phyloP scores from a whole-genome alignment of 2,888 invertebrate genomes.

The Halictus ligatus region DNA sequence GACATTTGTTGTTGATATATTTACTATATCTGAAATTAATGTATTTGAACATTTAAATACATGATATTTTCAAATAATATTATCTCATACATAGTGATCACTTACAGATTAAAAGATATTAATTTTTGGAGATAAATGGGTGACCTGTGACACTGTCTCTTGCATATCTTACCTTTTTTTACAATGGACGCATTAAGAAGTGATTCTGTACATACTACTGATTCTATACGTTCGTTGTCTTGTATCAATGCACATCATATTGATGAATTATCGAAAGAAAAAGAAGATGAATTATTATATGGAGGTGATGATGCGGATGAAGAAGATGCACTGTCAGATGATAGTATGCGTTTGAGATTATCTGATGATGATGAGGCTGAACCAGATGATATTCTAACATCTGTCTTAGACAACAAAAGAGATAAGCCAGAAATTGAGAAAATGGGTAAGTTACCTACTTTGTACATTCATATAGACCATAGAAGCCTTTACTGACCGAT shows the following conservation, averaged over 20 bases:
- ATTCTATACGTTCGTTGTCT: slow-evolving; percentile 70
- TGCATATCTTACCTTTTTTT: slow-evolving; percentile 38
- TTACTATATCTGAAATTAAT: slow-evolving; percentile 12
- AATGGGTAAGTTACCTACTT: slow-evolving; percentile 48
- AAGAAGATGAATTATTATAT: slow-evolving; percentile 77
- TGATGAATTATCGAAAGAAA: slow-evolving; percentile 74
- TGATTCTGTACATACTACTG: slow-evolving; percentile 72
- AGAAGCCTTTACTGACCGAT: background rate
- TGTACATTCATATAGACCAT: background rate
- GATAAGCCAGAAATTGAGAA: slow-evolving; percentile 15
- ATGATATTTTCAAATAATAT: background rate
- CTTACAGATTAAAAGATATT: slow-evolving; percentile 66
- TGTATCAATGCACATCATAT: slow-evolving; percentile 63
- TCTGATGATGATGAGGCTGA: slow-evolving; percentile 81
- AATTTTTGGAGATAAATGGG: slow-evolving; percentile 63
- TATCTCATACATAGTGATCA: slow-evolving; percentile 43
- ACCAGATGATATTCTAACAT: slow-evolving; percentile 43
- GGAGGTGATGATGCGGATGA: slow-evolving; percentile 75
- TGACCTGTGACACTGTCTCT: slow-evolving; percentile 61
- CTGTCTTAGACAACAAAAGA: slow-evolving; percentile 21
- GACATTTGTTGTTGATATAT: background rate
- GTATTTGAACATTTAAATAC: background rate
- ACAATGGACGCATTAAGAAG: slow-evolving; percentile 78
- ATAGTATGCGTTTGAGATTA: slow-evolving; percentile 80
- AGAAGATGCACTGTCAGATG: slow-evolving; percentile 78